Conservation (phyloP, 2,797 vertebrate genomes). For the Chromobotia macracanthus region DNA sequence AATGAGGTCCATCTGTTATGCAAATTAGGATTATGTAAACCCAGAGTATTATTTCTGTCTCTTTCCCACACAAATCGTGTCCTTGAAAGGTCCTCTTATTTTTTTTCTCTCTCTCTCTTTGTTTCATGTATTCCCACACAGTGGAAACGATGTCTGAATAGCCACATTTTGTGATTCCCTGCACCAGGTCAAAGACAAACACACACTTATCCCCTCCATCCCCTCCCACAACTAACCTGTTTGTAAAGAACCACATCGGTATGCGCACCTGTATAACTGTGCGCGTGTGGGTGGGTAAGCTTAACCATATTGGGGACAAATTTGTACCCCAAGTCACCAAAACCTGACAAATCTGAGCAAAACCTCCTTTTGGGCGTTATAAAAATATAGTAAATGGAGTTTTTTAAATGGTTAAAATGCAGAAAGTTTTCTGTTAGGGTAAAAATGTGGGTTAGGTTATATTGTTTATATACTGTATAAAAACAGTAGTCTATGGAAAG, state of each 20-base stretch:
- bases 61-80: slow-evolving; percentile 1
- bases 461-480: too few relatives aligned
- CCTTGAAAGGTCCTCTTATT: slow-evolving; percentile 2
- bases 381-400: too few relatives aligned
- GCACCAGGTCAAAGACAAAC: not conserved
- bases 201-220: not conserved
- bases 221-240: not conserved
- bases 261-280: too few relatives aligned
- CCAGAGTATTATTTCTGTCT: slow-evolving; percentile 14
- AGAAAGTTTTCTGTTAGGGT: too few relatives aligned
- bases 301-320: too few relatives aligned
- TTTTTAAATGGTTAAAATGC: too few relatives aligned
- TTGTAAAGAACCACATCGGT: too few relatives aligned
- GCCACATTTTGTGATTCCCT: slow-evolving; percentile 18
- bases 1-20: slow-evolving; percentile 38
- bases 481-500: not conserved
- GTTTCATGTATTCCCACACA: not conserved
- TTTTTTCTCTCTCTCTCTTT: slow-evolving; percentile 6
- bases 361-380: too few relatives aligned
- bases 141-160: slow-evolving; percentile 19
- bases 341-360: too few relatives aligned
- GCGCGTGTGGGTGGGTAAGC: too few relatives aligned
- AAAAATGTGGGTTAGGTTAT: too few relatives aligned
- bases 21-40: slow-evolving; percentile 43
- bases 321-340: too few relatives aligned